Evolutionary conservation across 2,797 vertebrate genomes (phyloP).

Genomic region (Cygnus olor): DNA sequence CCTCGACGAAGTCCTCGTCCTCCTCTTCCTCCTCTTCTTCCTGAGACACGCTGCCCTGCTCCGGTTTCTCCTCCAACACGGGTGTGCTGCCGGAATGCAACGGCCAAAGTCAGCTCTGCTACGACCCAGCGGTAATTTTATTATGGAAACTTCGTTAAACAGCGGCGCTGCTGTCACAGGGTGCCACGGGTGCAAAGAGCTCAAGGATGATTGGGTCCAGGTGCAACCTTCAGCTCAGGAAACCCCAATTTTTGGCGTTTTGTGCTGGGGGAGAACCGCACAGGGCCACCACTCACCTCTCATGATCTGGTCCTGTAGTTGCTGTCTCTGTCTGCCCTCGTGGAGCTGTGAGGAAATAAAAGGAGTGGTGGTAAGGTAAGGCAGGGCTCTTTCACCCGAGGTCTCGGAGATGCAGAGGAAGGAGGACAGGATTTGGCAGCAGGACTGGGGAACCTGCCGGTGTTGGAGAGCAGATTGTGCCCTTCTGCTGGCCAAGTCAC

Average conservation of each 20-base stretch:
- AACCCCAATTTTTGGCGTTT: neutral
- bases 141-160: no score
- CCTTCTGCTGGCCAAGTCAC: neutral
- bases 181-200: no score
- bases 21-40: slow-evolving; percentile 5
- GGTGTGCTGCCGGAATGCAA: neutral
- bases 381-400: neutral
- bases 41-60: neutral
- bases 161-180: no score
- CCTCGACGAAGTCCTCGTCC: neutral
- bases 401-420: neutral
- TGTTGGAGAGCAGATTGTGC: neutral
- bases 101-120: neutral
- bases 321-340: rapidly evolving
- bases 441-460: neutral
- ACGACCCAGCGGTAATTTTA: neutral
- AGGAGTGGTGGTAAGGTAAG: neutral
- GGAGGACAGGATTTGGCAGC: neutral
- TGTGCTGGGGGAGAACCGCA: rapidly evolving
- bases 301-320: rapidly evolving
- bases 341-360: neutral
- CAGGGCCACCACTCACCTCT: neutral
- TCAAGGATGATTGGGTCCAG: neutral
- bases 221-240: neutral
- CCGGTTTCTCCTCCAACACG: rapidly evolving